Percentiles rank a stretch among this genome's conserved stretches.
phyloP scores from a whole-genome alignment of 2,888 invertebrate species.

The Athalia rosae region DNA sequence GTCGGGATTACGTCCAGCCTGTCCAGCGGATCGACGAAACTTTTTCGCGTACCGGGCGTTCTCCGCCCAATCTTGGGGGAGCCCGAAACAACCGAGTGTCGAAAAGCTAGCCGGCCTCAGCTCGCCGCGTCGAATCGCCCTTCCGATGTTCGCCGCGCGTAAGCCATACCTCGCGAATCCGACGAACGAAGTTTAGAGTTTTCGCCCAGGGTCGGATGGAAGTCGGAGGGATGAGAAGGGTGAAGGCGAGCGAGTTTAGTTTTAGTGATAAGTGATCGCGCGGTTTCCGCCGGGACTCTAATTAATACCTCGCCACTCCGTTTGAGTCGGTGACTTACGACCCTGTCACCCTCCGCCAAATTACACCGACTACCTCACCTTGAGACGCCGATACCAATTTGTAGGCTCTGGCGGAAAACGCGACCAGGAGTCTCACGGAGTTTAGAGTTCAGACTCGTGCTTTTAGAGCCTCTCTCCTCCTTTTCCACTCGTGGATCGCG shows the following conservation, averaged over 20 bases:
- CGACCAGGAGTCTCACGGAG: conserved; percentile 8
- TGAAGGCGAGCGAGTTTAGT: conserved; percentile 51
- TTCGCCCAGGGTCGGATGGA: conserved; percentile 3
- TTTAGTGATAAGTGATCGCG: conserved; percentile 72
- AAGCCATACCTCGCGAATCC: background rate
- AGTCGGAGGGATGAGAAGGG: background rate
- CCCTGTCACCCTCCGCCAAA: conserved; percentile 66
- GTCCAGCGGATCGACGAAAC: too few species aligned
- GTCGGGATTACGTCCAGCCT: too few species aligned
- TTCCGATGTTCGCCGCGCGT: background rate
- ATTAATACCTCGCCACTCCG: conserved; percentile 72
- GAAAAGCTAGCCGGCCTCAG: too few species aligned
- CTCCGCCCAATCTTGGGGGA: too few species aligned
- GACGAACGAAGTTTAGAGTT: conserved; percentile 25
- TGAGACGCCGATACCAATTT: conserved; percentile 44
- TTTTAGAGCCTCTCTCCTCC: background rate
- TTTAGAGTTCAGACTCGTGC: background rate
- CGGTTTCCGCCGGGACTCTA: conserved; percentile 70
- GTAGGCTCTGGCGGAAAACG: conserved; percentile 26
- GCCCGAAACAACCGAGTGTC: too few species aligned
- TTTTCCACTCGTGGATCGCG: conserved; percentile 48
- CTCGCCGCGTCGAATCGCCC: background rate
- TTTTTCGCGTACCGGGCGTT: too few species aligned
- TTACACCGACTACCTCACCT: conserved; percentile 59
- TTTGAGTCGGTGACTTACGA: conserved; percentile 72